Percentiles rank a stretch among this genome's conserved stretches.
Conservation (phyloP, 2,797 vertebrate species). For the Arremon brunneinucha region DNA sequence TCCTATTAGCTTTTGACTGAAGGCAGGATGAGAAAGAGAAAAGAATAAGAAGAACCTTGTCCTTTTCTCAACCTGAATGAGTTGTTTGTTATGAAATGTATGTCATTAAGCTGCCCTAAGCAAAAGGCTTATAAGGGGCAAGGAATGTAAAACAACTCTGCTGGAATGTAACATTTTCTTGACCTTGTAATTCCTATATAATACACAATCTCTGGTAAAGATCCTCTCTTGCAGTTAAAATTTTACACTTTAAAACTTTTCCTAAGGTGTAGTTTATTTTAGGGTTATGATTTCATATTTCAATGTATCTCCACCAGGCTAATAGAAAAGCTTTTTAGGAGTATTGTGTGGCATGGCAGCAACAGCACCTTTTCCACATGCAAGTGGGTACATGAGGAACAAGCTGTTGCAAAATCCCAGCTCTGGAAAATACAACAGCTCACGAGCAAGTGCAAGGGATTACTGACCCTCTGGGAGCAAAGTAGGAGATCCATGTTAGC, state of each 20-base stretch:
- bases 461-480: neutral
- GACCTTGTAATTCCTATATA: constrained; percentile 61
- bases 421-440: neutral
- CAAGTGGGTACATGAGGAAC: neutral
- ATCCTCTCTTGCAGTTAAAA: neutral
- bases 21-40: neutral
- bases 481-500: neutral
- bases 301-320: neutral
- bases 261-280: neutral
- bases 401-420: neutral
- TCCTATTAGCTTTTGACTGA: neutral
- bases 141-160: constrained; percentile 63
- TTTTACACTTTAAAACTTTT: constrained; percentile 11
- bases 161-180: constrained; percentile 71
- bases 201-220: constrained; percentile 19
- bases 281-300: neutral
- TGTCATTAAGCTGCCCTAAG: constrained; percentile 66
- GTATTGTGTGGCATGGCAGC: neutral
- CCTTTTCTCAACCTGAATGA: constrained; percentile 49
- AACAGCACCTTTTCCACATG: neutral
- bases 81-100: constrained; percentile 54
- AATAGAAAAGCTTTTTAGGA: neutral
- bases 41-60: neutral
- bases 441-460: neutral
- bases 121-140: constrained; percentile 56